Percentiles rank a stretch among this genome's conserved stretches.
Evolutionary conservation across 1,140 invertebrate genomes (phyloP).

Genomic region (Eufriesea mexicana): DNA sequence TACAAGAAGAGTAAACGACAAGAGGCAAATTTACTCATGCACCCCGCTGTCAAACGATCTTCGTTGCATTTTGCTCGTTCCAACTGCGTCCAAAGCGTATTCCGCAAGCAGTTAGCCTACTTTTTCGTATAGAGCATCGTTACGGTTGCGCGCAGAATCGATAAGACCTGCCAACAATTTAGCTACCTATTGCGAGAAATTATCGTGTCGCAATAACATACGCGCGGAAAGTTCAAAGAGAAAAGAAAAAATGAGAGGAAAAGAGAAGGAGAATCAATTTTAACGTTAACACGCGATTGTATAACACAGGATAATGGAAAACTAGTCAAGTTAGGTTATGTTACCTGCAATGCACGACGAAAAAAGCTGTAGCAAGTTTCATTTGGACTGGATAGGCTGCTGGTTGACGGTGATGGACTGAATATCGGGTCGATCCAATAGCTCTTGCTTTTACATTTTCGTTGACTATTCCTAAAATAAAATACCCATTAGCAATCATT

Average conservation of each 20-base stretch:
- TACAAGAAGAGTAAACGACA: neutral
- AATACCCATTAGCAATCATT: constrained; percentile 27
- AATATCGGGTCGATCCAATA: constrained; percentile 84
- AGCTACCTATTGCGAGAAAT: constrained; percentile 19
- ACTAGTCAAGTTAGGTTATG: neutral
- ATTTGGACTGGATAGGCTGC: constrained; percentile 93
- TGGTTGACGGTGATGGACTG: constrained; percentile 88
- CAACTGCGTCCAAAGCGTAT: neutral
- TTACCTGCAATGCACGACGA: constrained; percentile 91
- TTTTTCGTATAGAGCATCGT: constrained; percentile 25
- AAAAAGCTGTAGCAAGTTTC: constrained; percentile 97
- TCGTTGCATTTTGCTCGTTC: neutral
- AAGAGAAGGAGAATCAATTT: neutral
- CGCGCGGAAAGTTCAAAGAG: neutral
- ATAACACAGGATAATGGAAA: neutral
- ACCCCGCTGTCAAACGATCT: neutral
- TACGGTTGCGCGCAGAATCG: constrained; percentile 17
- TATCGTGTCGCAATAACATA: constrained; percentile 12
- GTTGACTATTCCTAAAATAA: constrained; percentile 39
- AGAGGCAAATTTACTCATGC: neutral
- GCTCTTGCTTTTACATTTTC: constrained; percentile 75
- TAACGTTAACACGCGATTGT: constrained; percentile 6
- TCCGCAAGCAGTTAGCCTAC: constrained; percentile 40
- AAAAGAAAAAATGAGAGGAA: neutral
- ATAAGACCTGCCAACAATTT: constrained; percentile 23